Percentiles rank a stretch among this genome's conserved stretches.
phyloP scores from a whole-genome alignment of 1,140 invertebrate species.

The Myzus persicae region DNA sequence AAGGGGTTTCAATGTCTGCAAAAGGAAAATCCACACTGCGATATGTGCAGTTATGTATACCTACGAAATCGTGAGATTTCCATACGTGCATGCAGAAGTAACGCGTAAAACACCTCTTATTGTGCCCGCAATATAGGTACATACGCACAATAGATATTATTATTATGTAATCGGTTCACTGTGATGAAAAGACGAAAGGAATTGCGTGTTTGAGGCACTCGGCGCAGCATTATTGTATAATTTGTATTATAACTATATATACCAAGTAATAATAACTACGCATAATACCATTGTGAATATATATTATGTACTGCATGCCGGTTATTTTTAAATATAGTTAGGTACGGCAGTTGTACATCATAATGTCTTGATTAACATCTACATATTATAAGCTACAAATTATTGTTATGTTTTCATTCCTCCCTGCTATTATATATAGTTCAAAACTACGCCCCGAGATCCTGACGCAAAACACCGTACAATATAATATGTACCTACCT shows the following conservation, averaged over 20 bases:
- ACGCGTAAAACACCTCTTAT: too few species aligned
- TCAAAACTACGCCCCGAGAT: neutral
- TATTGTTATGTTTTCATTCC: neutral
- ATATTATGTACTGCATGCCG: neutral
- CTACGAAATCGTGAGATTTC: too few species aligned
- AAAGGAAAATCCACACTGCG: too few species aligned
- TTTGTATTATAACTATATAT: too few species aligned
- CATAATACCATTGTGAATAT: neutral
- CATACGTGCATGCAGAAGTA: too few species aligned
- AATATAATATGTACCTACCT: neutral
- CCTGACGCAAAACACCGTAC: neutral
- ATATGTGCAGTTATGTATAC: too few species aligned
- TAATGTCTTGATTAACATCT: slow-evolving; percentile 28
- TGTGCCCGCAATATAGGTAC: too few species aligned
- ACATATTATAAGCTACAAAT: neutral
- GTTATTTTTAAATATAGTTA: neutral
- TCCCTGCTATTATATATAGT: neutral
- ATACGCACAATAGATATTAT: too few species aligned
- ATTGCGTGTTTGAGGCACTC: neutral
- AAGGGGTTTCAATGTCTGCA: too few species aligned
- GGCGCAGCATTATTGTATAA: neutral
- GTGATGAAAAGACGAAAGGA: neutral
- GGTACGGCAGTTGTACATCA: neutral
- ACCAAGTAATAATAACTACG: too few species aligned
- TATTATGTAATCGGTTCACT: neutral